A percentile compares a stretch with the other conserved stretches of the same genome.
These are phyloP conservation scores for Timandra comae DNA, from an alignment of 2,888 invertebrate genomes.

Conservation along the genomic window DNA sequence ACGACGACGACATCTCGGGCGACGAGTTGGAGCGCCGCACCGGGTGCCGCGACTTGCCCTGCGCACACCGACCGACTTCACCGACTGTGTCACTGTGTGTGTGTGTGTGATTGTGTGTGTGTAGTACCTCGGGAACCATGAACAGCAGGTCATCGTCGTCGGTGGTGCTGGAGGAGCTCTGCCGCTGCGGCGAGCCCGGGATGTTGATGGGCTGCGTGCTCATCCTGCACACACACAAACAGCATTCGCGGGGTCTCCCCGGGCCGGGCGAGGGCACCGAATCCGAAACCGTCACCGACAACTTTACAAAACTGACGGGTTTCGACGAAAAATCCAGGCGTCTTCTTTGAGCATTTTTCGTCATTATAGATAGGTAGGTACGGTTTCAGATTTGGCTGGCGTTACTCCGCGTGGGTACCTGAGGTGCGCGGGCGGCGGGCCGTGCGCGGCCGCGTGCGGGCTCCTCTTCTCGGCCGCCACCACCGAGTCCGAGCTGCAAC, in stretches of 20 bases:
- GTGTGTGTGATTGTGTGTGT: not conserved
- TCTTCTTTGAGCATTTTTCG: too few species aligned
- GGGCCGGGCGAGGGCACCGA: too few species aligned
- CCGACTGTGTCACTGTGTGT: too few species aligned
- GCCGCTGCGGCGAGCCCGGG: constrained; percentile 74
- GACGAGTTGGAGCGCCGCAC: constrained; percentile 93
- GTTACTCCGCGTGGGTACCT: too few species aligned
- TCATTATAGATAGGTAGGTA: too few species aligned
- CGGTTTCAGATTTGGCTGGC: too few species aligned
- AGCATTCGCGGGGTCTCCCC: not conserved
- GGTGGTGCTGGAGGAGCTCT: constrained; percentile 54
- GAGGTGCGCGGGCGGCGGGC: constrained; percentile 20
- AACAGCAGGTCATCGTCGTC: constrained; percentile 72
- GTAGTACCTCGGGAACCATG: constrained; percentile 46
- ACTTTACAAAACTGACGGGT: not conserved
- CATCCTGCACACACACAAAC: constrained; percentile 30
- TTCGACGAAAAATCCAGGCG: not conserved
- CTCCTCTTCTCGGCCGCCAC: constrained; percentile 37
- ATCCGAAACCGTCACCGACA: too few species aligned
- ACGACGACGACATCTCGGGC: constrained; percentile 93
- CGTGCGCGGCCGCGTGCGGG: constrained; percentile 32
- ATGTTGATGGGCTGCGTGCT: constrained; percentile 80
- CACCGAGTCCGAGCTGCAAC: constrained; percentile 53
- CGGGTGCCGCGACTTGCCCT: constrained; percentile 83
- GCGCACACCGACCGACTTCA: constrained; percentile 7